Conservation (phyloP, 2,113 vertebrate species). For the Trogon melanurus region DNA sequence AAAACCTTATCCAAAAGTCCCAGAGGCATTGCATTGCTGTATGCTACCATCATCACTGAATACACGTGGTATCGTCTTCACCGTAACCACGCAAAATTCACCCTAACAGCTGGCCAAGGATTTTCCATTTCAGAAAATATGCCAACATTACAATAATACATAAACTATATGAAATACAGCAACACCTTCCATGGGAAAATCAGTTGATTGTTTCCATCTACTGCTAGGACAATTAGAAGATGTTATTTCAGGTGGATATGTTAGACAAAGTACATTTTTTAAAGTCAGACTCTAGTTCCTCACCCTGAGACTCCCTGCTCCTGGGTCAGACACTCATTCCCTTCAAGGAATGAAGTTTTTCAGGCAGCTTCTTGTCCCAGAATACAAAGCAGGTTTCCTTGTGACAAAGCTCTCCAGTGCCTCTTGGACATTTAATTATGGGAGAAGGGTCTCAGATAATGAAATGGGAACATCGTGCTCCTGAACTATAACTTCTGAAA, state of each 20-base stretch:
- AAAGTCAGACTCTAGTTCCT: background rate
- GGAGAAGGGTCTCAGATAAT: slow-evolving; percentile 54
- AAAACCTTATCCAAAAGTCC: background rate
- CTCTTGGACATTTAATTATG: slow-evolving; percentile 54
- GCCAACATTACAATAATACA: background rate
- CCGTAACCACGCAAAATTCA: background rate
- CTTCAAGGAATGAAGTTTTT: background rate
- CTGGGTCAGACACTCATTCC: background rate
- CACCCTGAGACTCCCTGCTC: background rate
- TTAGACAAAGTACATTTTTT: background rate
- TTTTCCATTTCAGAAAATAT: background rate
- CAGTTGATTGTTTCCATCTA: background rate
- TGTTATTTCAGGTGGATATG: background rate
- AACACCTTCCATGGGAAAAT: background rate
- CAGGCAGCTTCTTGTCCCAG: background rate
- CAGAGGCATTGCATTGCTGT: fast-evolving
- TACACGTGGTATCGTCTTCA: background rate
- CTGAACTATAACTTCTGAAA: slow-evolving; percentile 51
- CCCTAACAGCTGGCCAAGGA: background rate
- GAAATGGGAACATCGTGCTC: slow-evolving; percentile 53
- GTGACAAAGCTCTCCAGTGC: slow-evolving; percentile 15
- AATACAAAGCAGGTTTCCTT: slow-evolving; percentile 12
- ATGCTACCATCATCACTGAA: background rate
- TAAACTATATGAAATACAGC: background rate
- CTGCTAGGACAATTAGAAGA: background rate